Percentiles rank a stretch among this genome's conserved stretches.
Conservation (phyloP, 2,113 vertebrate genomes). For the Hippocampus abdominalis region DNA sequence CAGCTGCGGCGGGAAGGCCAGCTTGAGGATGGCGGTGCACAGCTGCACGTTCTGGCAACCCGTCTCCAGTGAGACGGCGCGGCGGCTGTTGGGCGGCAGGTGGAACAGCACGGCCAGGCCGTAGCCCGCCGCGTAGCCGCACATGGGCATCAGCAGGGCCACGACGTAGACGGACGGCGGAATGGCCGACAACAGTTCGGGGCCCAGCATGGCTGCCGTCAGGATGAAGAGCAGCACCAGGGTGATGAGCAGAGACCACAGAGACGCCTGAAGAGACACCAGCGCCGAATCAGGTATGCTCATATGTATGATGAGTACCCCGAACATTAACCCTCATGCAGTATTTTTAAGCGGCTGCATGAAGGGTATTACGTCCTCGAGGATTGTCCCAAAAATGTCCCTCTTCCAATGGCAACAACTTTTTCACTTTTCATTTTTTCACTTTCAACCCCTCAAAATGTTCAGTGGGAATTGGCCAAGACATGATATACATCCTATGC, state of each 20-base stretch:
- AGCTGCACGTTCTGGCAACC: constrained; percentile 98
- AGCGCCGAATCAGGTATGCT: not conserved
- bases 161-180: constrained; percentile 86
- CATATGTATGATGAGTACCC: too few species aligned
- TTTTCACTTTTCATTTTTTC: too few species aligned
- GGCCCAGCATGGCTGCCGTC: constrained; percentile 91
- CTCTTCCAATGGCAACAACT: too few species aligned
- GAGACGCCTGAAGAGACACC: constrained; percentile 76
- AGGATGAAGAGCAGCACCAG: constrained; percentile 92
- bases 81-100: constrained; percentile 83
- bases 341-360: too few species aligned
- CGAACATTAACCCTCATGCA: too few species aligned
- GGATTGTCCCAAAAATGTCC: too few species aligned
- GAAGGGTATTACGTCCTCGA: too few species aligned
- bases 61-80: constrained; percentile 90
- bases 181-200: constrained; percentile 85
- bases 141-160: constrained; percentile 89
- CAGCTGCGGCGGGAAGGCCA: constrained; percentile 88
- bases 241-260: constrained; percentile 91
- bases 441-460: too few species aligned
- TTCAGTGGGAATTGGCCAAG: too few species aligned
- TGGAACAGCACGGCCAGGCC: constrained; percentile 84
- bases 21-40: constrained; percentile 93
- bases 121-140: constrained; percentile 86
- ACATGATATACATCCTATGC: too few species aligned